Evolutionary conservation across 2,797 vertebrate genomes (phyloP).

Genomic region (Liasis olivaceus): DNA sequence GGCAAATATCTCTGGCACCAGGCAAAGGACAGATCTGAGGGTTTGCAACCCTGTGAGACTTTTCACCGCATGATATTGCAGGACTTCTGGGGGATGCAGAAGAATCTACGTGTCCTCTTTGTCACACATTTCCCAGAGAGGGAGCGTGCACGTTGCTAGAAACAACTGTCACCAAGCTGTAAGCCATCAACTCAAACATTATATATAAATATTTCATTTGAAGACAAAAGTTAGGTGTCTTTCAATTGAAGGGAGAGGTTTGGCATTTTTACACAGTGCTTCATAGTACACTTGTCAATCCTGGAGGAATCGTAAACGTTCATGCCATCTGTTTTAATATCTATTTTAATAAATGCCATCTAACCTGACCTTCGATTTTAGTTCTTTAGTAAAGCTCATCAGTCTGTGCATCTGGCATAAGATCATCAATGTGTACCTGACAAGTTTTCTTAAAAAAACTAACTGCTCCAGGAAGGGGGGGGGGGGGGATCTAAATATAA

Average conservation of each 20-base stretch:
- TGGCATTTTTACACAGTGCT: slow-evolving; percentile 45
- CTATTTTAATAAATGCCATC: slow-evolving; percentile 59
- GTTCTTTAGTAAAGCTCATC: slow-evolving; percentile 56
- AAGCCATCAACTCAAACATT: background rate
- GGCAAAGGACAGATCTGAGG: background rate
- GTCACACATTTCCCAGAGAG: background rate
- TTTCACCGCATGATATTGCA: background rate
- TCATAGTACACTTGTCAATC: slow-evolving; percentile 42
- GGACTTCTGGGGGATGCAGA: background rate
- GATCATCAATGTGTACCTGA: slow-evolving; percentile 39
- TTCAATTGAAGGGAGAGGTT: slow-evolving; percentile 3
- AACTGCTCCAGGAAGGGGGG: slow-evolving; percentile 5
- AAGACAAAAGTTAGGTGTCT: background rate
- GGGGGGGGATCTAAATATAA: background rate
- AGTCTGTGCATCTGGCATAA: slow-evolving; percentile 61
- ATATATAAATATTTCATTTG: slow-evolving; percentile 3
- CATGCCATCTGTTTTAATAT: slow-evolving; percentile 66
- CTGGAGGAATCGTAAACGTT: slow-evolving; percentile 58
- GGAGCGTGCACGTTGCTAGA: background rate
- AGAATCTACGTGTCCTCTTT: background rate
- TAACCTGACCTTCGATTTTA: slow-evolving; percentile 63
- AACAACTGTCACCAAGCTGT: background rate
- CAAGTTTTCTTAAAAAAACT: slow-evolving; percentile 28
- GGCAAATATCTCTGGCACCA: slow-evolving; percentile 4
- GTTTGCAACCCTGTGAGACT: background rate